These are phyloP conservation scores for Sycophaga agraensis DNA, from an alignment of 1,140 invertebrate genomes.

Conservation along the genomic window DNA sequence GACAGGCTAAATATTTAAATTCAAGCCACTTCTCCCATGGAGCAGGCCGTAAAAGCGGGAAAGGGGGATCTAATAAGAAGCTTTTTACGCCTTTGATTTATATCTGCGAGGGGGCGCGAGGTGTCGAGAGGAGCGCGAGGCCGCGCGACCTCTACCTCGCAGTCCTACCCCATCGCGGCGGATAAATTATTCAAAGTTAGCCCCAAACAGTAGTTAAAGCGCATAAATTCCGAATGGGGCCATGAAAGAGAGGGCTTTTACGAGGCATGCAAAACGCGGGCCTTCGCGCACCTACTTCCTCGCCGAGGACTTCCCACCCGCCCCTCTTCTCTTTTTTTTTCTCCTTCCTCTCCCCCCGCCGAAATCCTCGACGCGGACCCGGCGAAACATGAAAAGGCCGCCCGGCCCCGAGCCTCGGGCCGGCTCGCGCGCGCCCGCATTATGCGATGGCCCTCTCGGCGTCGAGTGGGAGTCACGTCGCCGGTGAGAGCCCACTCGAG, in stretches of 20 bases:
- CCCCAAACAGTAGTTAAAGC: conserved; percentile 22
- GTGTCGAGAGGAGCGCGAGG: no score
- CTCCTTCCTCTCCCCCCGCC: not conserved
- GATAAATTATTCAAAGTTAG: conserved; percentile 21
- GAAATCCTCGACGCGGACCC: conserved; percentile 27
- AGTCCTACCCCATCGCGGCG: not conserved
- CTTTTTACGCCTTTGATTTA: conserved; percentile 6
- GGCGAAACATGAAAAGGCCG: conserved; percentile 51
- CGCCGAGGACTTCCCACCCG: not conserved
- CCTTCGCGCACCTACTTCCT: no score
- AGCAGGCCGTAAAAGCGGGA: no score
- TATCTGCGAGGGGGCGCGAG: not conserved
- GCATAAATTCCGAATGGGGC: conserved; percentile 15
- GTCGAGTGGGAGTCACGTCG: no score
- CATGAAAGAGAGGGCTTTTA: conserved; percentile 12
- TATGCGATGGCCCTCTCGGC: conserved; percentile 44
- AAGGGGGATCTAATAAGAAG: conserved; percentile 9
- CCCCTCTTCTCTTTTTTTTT: conserved; percentile 20
- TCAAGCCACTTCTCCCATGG: not conserved
- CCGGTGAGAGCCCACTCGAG: no score
- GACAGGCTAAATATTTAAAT: not conserved
- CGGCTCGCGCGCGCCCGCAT: conserved; percentile 35
- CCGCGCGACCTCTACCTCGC: not conserved
- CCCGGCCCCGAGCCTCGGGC: conserved; percentile 35
- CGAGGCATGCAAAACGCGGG: conserved; percentile 29